Base-by-base conservation (phyloP, 2,797 vertebrate genomes). In the Liparis tanakae region DNA sequence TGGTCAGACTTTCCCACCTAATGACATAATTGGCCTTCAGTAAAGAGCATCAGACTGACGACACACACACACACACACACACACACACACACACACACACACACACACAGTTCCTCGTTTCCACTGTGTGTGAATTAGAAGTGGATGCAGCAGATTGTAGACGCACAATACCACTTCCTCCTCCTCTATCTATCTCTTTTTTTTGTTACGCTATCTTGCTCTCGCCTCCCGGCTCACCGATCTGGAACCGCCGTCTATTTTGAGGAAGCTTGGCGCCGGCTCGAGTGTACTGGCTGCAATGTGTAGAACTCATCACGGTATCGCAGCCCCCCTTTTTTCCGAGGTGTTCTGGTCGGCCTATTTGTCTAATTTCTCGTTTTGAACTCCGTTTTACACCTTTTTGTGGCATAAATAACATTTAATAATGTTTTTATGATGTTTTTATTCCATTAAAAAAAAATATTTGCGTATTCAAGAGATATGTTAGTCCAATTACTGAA, bases 211-310 rank as follows among this genome's bases (percentile, higher is more conserved):
- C 48, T 78, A 70, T 60, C 61, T 51, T 59, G 57, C 67, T 81
- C 71, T 81, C 70, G n/a, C 74, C 54, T 85, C 78, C 39, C 81
- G 74, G 79, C 82, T 89, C 88, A 90, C 85, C 90, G 91, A 79
- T 86, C 79, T 86, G 77, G 81, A 88, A 79, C 83, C 69, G 17
- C 65, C 2, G 54, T 86, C 90, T 94, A 94, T 93, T 91, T 91
- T 73, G 62, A 81, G 91, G n/a, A n/a, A 88, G 81, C 67, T 67
- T 54, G 7, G 67, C 48, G 75, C 75, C 37, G 82, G 86, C 89
- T 87, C 86, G 85, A n/a, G n/a, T n/a, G 81, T 76, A 85, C 80
- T 59, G 15, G 74, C 82, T 86, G 78, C 87, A 85, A 82, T 88
- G 83, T 89, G 86, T 86, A 79, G 82, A 91, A 90, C 84, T 79